Conservation (phyloP, 2,797 vertebrate genomes). For the Semaprochilodus insignis region DNA sequence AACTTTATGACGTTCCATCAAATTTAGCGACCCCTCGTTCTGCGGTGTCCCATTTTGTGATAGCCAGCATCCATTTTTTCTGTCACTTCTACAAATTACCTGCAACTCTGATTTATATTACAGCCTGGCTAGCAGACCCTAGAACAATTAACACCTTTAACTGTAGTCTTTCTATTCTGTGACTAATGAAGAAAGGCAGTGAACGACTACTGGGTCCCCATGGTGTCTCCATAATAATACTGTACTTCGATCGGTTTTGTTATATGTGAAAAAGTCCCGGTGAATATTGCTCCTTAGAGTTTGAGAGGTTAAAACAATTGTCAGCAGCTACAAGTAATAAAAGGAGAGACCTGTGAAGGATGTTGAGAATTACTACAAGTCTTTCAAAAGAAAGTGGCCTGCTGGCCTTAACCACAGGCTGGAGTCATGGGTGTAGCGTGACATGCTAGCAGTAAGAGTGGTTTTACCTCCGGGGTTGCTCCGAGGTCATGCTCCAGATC, state of each 20-base stretch:
- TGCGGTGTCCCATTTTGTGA: conserved; percentile 4
- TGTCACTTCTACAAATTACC: conserved; percentile 26
- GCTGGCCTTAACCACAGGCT: neutral
- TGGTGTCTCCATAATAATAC: neutral
- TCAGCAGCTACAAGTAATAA: neutral
- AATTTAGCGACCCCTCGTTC: conserved; percentile 53
- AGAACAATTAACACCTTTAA: neutral
- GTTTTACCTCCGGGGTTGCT: conserved; percentile 2
- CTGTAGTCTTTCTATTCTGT: neutral
- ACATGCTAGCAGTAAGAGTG: neutral
- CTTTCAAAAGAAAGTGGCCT: neutral
- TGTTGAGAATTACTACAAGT: neutral
- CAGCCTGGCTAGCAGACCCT: neutral
- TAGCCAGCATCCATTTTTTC: neutral
- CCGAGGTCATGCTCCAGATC: neutral
- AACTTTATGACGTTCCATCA: conserved; percentile 55
- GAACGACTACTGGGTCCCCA: neutral
- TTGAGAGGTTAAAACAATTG: neutral
- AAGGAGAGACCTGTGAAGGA: neutral
- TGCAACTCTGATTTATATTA: conserved; percentile 28
- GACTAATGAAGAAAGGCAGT: neutral
- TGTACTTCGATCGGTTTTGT: neutral
- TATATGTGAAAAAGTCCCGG: neutral
- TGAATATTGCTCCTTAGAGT: neutral
- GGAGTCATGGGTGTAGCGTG: neutral